Conservation (phyloP, 2,113 vertebrate species). For the Theropithecus gelada region DNA sequence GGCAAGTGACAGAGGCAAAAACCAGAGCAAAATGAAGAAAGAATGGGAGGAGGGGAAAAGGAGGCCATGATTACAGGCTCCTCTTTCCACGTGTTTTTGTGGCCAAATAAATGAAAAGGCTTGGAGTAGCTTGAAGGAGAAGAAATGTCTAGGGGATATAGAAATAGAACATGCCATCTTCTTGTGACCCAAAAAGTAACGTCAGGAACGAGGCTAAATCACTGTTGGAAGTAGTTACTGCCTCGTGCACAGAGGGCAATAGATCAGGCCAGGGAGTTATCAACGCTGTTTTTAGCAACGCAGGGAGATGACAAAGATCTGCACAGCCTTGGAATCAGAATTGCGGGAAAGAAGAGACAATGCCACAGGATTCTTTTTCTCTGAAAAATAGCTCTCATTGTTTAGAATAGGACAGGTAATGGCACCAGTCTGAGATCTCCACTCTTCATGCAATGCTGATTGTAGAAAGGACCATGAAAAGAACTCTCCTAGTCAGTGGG, state of each 20-base stretch:
- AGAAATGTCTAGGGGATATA: neutral
- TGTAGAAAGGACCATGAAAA: conserved; percentile 19
- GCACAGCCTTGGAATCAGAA: neutral
- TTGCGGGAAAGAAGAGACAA: neutral
- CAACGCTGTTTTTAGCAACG: neutral
- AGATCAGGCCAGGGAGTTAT: neutral
- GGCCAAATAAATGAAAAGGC: conserved; percentile 35
- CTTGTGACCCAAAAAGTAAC: neutral
- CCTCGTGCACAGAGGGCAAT: neutral
- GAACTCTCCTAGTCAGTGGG: neutral
- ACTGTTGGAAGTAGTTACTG: neutral
- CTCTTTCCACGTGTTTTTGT: neutral
- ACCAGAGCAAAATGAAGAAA: neutral
- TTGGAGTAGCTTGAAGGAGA: neutral
- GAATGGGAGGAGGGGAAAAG: neutral
- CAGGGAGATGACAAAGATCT: neutral
- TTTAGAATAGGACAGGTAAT: neutral
- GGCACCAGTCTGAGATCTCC: neutral
- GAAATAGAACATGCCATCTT: conserved; percentile 13
- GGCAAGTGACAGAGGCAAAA: neutral
- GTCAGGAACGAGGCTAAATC: neutral
- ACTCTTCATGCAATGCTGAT: neutral
- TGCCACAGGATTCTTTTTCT: neutral
- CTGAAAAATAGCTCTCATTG: neutral
- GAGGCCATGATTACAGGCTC: neutral